Conservation (phyloP, 2,113 vertebrate genomes). For the Junco hyemalis region DNA sequence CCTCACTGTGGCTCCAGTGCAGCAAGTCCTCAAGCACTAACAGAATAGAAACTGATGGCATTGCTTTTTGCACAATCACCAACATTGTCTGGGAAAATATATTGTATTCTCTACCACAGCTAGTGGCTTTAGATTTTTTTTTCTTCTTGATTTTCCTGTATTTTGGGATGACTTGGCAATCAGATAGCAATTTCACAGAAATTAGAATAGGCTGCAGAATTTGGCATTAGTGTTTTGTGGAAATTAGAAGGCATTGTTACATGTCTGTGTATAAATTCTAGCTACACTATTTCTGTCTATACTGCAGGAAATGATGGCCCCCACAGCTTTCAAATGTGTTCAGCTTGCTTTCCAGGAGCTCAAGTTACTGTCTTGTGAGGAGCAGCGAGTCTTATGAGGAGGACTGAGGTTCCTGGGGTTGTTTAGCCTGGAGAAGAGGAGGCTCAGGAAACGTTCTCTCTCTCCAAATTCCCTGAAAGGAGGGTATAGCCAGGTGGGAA, state of each 20-base stretch:
- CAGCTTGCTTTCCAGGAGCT: not conserved
- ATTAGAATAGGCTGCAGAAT: not conserved
- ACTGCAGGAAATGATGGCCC: not conserved
- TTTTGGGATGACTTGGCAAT: not conserved
- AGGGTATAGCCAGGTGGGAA: not conserved
- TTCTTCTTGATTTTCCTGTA: not conserved
- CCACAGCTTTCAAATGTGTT: not conserved
- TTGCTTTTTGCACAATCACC: not conserved
- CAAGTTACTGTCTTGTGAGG: not conserved
- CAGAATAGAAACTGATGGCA: not conserved
- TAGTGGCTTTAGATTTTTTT: not conserved
- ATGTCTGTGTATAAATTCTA: not conserved
- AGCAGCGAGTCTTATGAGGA: not conserved
- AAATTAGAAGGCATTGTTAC: slow-evolving; percentile 32
- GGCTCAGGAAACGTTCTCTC: not conserved
- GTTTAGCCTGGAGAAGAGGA: not conserved
- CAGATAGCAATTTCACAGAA: not conserved
- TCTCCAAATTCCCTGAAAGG: not conserved
- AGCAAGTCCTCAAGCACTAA: not conserved
- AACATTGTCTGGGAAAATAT: not conserved
- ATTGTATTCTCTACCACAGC: not conserved
- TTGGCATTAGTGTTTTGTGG: not conserved
- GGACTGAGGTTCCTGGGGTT: not conserved
- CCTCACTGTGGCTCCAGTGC: not conserved
- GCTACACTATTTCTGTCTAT: not conserved